Base-by-base conservation (phyloP, 2,113 vertebrate genomes). In the Globicephala melas region DNA sequence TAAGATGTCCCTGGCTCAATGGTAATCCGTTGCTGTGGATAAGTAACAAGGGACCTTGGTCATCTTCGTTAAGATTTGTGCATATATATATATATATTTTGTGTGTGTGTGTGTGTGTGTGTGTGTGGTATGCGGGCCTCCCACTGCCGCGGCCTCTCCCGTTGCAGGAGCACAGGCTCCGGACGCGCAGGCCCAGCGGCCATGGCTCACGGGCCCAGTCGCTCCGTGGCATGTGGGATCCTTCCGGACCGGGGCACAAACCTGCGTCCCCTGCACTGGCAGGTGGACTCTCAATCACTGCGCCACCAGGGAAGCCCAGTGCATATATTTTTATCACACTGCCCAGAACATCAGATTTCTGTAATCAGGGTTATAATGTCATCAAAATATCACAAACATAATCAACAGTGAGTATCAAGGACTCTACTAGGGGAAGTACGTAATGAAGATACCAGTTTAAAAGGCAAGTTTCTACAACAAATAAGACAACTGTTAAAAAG, bases 1-100 rank as follows among this genome's bases (percentile, higher is more conserved):
- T 99, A 99, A 0, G 99, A 99, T 63, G 99, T 99, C 47, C 99
- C 99, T 73, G 99, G 99, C 67, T 99, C 99, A 67, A 99, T 99
- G 98, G 99, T 99, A 98, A 99, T 98, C 2, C 99, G 98, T 98
- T 99, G 99, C 99, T 99, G 98, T 92, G 96, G 7, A 50, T 55
- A 96, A 96, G 91, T 68, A 94, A 94, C n/a, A 89, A 96, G 88
- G 44, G 80, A 41, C 84, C 26, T n/a, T 25, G 18, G 36, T 94
- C 55, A 44, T 65, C 58, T 88, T 79, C 41, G 68, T 95, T 93
- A 97, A 79, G 20, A 85, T 79, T 88, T 18, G 95, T 74, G 76
- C 23, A 92, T 10, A 79, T 38, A 80, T 47, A 44, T 44, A 44
- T 44, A 44, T 44, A 44, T 36, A 36, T 36, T 36, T 36, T 36